phyloP scores from a whole-genome alignment of 2,888 invertebrate species.

The Tachina lurida region DNA sequence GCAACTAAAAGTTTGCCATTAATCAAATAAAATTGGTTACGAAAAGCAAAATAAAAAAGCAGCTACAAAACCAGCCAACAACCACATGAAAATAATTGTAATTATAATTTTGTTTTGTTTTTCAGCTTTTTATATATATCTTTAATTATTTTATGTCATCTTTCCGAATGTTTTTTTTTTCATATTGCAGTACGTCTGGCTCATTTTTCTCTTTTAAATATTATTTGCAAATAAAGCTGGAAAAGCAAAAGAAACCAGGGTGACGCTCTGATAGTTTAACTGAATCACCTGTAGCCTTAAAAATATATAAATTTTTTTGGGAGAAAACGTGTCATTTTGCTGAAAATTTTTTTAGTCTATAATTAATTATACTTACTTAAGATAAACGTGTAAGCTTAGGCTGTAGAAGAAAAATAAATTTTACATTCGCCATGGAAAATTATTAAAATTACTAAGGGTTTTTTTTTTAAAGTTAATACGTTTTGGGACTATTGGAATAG shows the following conservation, averaged over 20 bases:
- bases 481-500: background rate
- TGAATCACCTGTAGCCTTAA: conserved; percentile 44
- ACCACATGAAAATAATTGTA: conserved; percentile 28
- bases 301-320: background rate
- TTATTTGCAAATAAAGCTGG: conserved; percentile 25
- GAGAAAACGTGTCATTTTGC: conserved; percentile 21
- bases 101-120: background rate
- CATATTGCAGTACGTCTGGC: no score
- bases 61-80: conserved; percentile 12
- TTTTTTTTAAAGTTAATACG: no score
- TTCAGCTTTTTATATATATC: background rate
- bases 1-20: conserved; percentile 53
- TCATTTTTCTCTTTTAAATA: conserved; percentile 28
- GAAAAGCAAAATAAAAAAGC: conserved; percentile 10
- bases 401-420: conserved; percentile 1
- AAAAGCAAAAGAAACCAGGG: background rate
- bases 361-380: conserved; percentile 45
- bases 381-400: conserved; percentile 21
- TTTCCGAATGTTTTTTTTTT: conserved; percentile 5
- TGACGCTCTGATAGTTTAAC: conserved; percentile 30
- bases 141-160: conserved; percentile 41
- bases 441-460: background rate
- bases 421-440: background rate
- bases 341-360: conserved; percentile 9
- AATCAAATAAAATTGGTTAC: conserved; percentile 54